Conservation (phyloP, 2,113 vertebrate species). For the Percopsis transmontana region DNA sequence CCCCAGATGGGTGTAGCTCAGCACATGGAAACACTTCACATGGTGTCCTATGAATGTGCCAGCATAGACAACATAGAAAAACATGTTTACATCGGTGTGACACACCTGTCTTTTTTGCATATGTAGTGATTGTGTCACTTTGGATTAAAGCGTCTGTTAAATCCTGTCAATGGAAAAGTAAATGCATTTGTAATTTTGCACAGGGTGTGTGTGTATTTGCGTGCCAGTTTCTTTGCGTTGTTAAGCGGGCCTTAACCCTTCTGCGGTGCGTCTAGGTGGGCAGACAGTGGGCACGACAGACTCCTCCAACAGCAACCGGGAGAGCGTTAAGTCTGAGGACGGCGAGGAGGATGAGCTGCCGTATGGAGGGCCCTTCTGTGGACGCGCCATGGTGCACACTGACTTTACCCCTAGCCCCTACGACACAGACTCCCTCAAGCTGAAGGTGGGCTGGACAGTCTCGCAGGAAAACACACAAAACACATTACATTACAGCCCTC, state of each 20-base stretch:
- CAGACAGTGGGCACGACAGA: constrained; percentile 97
- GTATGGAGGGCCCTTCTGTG: constrained; percentile 93
- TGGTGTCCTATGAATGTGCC: too few relatives aligned
- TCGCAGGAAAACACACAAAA: background rate
- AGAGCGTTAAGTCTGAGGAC: constrained; percentile 96
- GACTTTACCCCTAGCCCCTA: constrained; percentile 97
- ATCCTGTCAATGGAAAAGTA: too few relatives aligned
- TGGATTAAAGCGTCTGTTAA: too few relatives aligned
- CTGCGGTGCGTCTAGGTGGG: constrained; percentile 79
- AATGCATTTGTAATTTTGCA: too few relatives aligned
- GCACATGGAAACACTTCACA: too few relatives aligned
- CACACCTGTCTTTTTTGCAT: too few relatives aligned
- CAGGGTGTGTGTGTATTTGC: too few relatives aligned
- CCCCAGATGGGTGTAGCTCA: constrained; percentile 39
- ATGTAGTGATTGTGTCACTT: too few relatives aligned
- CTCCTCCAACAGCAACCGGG: constrained; percentile 95
- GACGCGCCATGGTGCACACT: constrained; percentile 91
- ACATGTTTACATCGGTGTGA: too few relatives aligned
- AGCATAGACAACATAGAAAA: too few relatives aligned
- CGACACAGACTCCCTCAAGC: constrained; percentile 94
- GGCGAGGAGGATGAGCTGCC: constrained; percentile 94
- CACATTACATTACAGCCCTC: background rate
- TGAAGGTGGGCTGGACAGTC: constrained; percentile 80
- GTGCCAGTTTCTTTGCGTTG: too few relatives aligned
- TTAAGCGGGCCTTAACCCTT: background rate